Base-by-base conservation (phyloP, 2,888 invertebrate species). In the Cheilosia scutellata region DNA sequence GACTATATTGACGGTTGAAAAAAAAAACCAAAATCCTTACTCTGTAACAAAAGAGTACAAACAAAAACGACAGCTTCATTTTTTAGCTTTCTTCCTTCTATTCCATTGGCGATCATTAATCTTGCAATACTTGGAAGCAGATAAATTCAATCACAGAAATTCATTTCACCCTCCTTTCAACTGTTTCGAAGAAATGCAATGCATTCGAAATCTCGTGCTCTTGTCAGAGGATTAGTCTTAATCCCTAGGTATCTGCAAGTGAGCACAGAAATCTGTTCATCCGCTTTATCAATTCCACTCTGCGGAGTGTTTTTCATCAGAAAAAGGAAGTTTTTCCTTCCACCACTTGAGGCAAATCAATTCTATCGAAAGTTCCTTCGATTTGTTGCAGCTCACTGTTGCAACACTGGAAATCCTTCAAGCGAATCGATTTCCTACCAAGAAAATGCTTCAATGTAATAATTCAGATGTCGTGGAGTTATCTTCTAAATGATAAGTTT, bases 191-290 rank as follows among this genome's bases (percentile, higher is more conserved):
- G 57, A 25, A 68, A 27, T 68, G 51, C 66, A 53, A 29, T 60
- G 66, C 42, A 60, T 53, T 27, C 40, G 58, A 68, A 60, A 76
- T 76, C 60, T 42, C 60, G 25, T 60, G 76, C 68, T 60, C 76
- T 51, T 76, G 76, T 76, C 76, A 68, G 68, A 60, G 76, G 76
- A 76, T 76, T 76, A 76, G 66, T 76, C 76, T 76, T 68, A 76
- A 76, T 76, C 76, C 76, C 42, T 4, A 42, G 60, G 51, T 68
- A 76, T 76, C 76, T 60, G 66, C 76, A 51, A 68, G 66, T 76
- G 66, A 68, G 51, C 66, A 51, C 49, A 76, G 66, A 76, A 68
- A 60, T 76, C 76, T 53, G 66, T 42, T 76, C 76, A 76, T 68
- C 66, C 76, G 44, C 20, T 66, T 60, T 76, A 66, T 76, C 66